Percentiles rank a stretch among this genome's conserved stretches.
Conservation (phyloP, 2,888 invertebrate species). For the Hemithea aestivaria region DNA sequence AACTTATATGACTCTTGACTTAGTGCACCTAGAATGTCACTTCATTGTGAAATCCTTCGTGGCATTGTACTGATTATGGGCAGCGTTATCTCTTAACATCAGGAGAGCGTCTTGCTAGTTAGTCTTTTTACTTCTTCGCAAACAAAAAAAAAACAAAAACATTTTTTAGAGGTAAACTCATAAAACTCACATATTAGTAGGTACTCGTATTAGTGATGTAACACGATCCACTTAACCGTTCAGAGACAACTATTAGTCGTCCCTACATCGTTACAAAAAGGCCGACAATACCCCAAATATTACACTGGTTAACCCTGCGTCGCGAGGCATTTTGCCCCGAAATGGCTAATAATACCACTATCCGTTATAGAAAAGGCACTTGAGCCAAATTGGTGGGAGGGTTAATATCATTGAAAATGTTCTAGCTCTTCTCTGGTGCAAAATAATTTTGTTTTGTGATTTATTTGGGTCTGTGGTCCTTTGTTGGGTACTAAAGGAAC, state of each 20-base stretch:
- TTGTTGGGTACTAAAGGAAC: background rate
- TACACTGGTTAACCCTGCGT: slow-evolving; percentile 21
- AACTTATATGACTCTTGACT: no score
- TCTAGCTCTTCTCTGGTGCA: slow-evolving; percentile 7
- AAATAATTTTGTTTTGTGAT: slow-evolving; percentile 1
- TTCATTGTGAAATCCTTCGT: no score
- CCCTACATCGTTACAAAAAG: slow-evolving; percentile 16
- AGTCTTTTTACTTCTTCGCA: no score
- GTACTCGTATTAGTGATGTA: no score
- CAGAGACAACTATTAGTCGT: slow-evolving; percentile 3
- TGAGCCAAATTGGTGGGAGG: slow-evolving; percentile 21
- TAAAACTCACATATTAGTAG: no score
- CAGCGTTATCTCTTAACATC: no score
- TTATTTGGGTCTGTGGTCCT: slow-evolving; percentile 3
- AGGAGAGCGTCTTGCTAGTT: no score
- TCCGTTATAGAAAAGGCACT: slow-evolving; percentile 20
- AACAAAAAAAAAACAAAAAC: no score
- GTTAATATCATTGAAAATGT: slow-evolving; percentile 19
- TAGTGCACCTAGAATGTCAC: no score
- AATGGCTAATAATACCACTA: slow-evolving; percentile 18
- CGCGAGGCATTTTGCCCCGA: slow-evolving; percentile 19
- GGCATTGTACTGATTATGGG: no score
- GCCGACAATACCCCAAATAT: slow-evolving; percentile 14
- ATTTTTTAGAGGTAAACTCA: no score
- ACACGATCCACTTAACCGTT: no score